Base-by-base conservation (phyloP, 2,888 invertebrate species). In the Eristalis pertinax region DNA sequence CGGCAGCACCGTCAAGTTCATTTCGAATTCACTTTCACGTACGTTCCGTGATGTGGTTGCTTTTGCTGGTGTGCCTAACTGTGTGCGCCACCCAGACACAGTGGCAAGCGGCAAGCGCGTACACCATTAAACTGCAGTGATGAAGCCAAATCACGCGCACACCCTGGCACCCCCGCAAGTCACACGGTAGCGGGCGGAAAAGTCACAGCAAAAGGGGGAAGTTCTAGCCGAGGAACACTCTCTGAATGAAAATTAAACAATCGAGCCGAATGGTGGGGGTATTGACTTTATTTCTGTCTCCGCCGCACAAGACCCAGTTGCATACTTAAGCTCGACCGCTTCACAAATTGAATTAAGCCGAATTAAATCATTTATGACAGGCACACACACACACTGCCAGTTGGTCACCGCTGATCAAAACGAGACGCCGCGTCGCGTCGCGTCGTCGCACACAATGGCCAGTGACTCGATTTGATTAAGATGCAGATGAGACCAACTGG, bases 301-400 rank as follows among this genome's bases (percentile, higher is more conserved):
- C 29, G 26, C 32, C 8, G 26, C 26, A 24, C 38, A 29, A 83
- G 78, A 83, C 86, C 83, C 78, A 83, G 70, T 83, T 86, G 78
- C 86, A 82, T 86, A 82, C 77, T 78, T 73, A 74, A 70, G 43
- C 10, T 32, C 10, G 32, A 56, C 41, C 29, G 63, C 32, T 15
- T 56, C 26, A 24, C 63, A 87, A 84, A 80, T 87, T 84, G 80
- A 84, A 80, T 87, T 87, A 72, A 87, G 76, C 84, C 79, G 84
- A 87, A 87, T 84, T 87, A 84, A 84, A 73, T 63, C 68, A 72
- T 24, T 87, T 79, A 84, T 84, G 84, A 79, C 83, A 79, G 19
- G 41, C 70, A 22, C 50, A 24, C 50, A 60, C 50, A 50, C 15
- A 4, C 65, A 43, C 11, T 4, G 5, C n/a, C 35, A n/a, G 11